These are phyloP conservation scores for Melangyna quadrimaculata DNA, from an alignment of 2,888 invertebrate species.

Conservation along the genomic window DNA sequence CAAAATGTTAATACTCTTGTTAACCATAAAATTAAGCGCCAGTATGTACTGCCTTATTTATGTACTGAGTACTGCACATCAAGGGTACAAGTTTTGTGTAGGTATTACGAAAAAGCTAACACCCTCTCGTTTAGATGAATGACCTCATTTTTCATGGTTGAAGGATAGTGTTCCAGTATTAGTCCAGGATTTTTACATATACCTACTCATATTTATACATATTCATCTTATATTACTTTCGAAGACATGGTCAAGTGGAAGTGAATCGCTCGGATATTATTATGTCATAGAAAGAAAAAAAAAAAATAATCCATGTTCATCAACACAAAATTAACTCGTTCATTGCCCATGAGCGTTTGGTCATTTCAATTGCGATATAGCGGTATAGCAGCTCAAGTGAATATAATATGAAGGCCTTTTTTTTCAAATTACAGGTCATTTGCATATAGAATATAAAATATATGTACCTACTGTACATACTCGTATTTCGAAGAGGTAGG, in stretches of 20 bases:
- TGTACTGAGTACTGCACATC: too few species aligned
- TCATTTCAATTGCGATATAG: slow-evolving; percentile 14
- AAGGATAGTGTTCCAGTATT: background rate
- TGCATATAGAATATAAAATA: slow-evolving; percentile 29
- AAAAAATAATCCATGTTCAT: slow-evolving; percentile 15
- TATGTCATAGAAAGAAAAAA: background rate
- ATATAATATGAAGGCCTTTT: slow-evolving; percentile 1
- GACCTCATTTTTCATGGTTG: background rate
- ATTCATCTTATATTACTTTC: background rate
- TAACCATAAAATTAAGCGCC: background rate
- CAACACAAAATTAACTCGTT: slow-evolving; percentile 35
- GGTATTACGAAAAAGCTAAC: background rate
- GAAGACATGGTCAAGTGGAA: slow-evolving; percentile 42
- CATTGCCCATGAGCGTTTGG: slow-evolving; percentile 23
- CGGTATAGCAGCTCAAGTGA: slow-evolving; percentile 25
- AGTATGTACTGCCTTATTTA: background rate
- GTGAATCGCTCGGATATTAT: slow-evolving; percentile 10
- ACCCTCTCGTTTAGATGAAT: slow-evolving; percentile 16
- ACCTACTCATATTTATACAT: too few species aligned
- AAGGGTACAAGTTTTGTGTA: background rate
- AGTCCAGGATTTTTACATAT: background rate
- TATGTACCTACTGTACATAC: background rate
- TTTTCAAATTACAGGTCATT: slow-evolving; percentile 44
- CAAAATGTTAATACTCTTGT: background rate
- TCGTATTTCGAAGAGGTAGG: background rate